Conservation (phyloP, 2,888 invertebrate species). For the Megalurothrips usitatus region DNA sequence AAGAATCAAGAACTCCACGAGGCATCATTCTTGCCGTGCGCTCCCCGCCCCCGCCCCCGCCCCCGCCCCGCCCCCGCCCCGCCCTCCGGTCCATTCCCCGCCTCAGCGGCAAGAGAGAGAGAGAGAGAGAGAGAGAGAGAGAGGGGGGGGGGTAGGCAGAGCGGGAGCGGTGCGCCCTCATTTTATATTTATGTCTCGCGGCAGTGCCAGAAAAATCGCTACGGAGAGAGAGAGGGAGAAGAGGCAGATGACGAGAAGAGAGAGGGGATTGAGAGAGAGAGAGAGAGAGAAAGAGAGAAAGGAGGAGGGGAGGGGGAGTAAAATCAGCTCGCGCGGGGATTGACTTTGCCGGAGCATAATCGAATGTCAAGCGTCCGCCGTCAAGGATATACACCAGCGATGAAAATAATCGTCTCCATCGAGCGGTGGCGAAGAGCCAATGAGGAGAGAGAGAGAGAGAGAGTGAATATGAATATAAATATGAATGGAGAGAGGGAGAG, state of each 20-base stretch:
- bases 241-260: background rate
- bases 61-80: background rate
- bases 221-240: too few relatives aligned
- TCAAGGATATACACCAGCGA: background rate
- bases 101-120: too few relatives aligned
- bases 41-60: background rate
- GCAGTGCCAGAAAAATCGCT: too few relatives aligned
- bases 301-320: too few relatives aligned
- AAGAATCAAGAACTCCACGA: slow-evolving; percentile 12
- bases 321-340: background rate
- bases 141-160: too few relatives aligned
- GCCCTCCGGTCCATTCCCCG: too few relatives aligned
- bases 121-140: too few relatives aligned
- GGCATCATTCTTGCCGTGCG: background rate
- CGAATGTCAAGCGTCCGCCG: slow-evolving; percentile 5
- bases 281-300: background rate
- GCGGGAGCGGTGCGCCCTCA: too few relatives aligned
- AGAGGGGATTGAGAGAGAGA: background rate
- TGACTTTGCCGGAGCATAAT: background rate
- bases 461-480: too few relatives aligned
- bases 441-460: too few relatives aligned
- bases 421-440: background rate
- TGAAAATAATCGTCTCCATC: background rate
- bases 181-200: too few relatives aligned
- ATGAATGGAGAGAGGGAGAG: too few relatives aligned